Percentiles rank a stretch among this genome's conserved stretches.
Evolutionary conservation across 2,797 vertebrate genomes (phyloP).

Genomic region (Taeniopygia guttata): DNA sequence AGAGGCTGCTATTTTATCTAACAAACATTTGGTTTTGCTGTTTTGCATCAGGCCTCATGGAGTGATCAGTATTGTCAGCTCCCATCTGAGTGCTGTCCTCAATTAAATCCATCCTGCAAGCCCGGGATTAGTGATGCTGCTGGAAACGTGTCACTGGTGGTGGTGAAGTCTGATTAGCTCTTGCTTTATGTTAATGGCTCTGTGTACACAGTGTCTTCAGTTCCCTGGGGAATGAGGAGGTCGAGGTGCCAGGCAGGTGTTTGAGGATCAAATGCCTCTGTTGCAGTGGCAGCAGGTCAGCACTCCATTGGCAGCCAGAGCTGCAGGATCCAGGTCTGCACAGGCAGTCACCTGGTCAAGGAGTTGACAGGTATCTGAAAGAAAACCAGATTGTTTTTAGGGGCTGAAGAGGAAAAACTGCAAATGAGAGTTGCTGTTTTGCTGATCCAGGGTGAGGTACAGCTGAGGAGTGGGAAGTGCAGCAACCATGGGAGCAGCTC

Average conservation of each 20-base stretch:
- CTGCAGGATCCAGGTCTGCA: background rate
- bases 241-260: background rate
- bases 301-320: background rate
- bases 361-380: background rate
- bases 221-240: background rate
- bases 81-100: background rate
- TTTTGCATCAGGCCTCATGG: background rate
- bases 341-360: background rate
- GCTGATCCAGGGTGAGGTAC: background rate
- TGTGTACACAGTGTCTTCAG: background rate
- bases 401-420: background rate
- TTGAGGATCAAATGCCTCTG: background rate
- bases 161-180: background rate
- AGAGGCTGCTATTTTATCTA: background rate
- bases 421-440: background rate
- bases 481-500: rapidly evolving
- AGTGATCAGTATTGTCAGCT: background rate
- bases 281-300: background rate
- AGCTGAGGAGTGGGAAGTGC: background rate
- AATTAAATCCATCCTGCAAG: background rate
- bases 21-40: background rate
- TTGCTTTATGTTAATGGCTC: background rate
- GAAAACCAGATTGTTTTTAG: background rate
- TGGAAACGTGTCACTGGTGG: rapidly evolving
- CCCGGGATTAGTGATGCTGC: background rate